Evolutionary conservation across 2,113 vertebrate species (phyloP), one percentile per base, ranked within the genome.

Genomic region (Trachemys scripta): DNA sequence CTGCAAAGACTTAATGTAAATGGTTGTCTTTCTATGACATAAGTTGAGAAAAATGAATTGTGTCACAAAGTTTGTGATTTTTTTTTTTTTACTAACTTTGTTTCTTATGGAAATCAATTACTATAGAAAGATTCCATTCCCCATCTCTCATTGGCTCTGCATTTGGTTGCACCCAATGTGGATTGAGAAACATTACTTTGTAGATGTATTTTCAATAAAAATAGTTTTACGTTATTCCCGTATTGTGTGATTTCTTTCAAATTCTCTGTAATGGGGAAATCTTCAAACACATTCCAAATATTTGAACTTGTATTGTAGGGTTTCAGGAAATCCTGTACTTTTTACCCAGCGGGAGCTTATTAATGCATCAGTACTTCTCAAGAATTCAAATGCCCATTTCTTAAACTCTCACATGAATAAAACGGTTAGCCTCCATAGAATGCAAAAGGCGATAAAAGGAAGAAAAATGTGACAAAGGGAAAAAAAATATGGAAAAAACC

Each of bases 171-270:
- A 96, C 88, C 97, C 97, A 90, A 94, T 87, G 92, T 96, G 97
- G 97, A 96, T 95, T 97, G 97, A 97, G 92, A 97, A 97, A 94
- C 94, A 92, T 97, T 97, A 98, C 98, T 98, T 98, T 98, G 98
- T 99, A 99, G 98, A 97, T 98, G 98, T 98, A 98, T 99, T 98
- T 98, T 98, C 98, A 98, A 98, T 99, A 98, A 99, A 97, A 98
- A 97, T 98, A 98, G 98, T 98, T 98, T 98, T 98, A 98, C 98
- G 98, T 98, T 96, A 97, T 95, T 92, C 25, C 17, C 92, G 76
- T 96, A 90, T 24, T 82, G 88, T 95, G 92, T 91, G 91, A 27
- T 97, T 96, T 96, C 35, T 95, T 95, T 91, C 24, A 82, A 93
- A 89, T 4, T 2, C 38, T 85, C 27, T 94, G 7, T 69, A 81